Evolutionary conservation across 2,888 invertebrate species (phyloP).

Genomic region (Neoitamus cyanurus): DNA sequence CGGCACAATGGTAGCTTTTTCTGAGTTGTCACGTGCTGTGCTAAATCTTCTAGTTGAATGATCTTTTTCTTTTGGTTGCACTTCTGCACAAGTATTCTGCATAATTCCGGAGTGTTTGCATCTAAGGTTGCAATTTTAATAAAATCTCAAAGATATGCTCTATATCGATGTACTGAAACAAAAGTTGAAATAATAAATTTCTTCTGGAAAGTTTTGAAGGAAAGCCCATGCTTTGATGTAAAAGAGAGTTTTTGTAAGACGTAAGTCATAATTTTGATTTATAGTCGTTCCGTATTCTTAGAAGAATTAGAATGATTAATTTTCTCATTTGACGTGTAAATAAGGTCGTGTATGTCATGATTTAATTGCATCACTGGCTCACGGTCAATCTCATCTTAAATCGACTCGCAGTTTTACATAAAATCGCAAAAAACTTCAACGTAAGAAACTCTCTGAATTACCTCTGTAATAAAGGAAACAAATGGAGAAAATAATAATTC

Average conservation of each 20-base stretch:
- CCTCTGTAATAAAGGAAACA: too few relatives aligned
- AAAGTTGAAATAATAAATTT: neutral
- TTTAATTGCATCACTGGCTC: neutral
- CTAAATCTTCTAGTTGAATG: neutral
- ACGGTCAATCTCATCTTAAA: neutral
- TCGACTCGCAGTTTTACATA: neutral
- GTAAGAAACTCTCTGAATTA: too few relatives aligned
- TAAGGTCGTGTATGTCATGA: neutral
- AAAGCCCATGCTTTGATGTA: neutral
- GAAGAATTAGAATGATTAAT: neutral
- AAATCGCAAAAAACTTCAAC: neutral
- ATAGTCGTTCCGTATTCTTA: neutral
- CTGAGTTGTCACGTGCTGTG: neutral
- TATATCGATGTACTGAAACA: too few relatives aligned
- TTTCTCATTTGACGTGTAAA: neutral
- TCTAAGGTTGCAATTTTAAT: neutral
- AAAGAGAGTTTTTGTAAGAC: too few relatives aligned
- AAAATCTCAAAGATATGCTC: neutral
- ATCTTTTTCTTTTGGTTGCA: neutral
- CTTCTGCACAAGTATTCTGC: neutral
- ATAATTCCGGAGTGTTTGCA: neutral
- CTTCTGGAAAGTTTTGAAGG: neutral
- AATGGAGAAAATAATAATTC: too few relatives aligned
- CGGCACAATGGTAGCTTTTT: neutral
- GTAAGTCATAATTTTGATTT: neutral